These are phyloP conservation scores for Nephrocerus scutellatus DNA, from an alignment of 2,888 invertebrate genomes.

Conservation along the genomic window DNA sequence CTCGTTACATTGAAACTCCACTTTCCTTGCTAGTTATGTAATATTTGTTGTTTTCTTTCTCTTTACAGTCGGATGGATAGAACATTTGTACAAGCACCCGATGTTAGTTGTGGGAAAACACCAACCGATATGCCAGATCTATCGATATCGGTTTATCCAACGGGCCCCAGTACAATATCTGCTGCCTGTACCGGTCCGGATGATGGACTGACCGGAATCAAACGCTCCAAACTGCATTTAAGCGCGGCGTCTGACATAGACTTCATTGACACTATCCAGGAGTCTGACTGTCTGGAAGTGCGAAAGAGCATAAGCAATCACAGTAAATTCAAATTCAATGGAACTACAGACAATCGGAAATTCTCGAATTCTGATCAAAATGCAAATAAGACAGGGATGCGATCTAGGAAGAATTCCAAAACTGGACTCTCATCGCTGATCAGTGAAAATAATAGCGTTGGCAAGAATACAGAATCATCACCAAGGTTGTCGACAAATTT, in stretches of 20 bases:
- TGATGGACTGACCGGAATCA: slow-evolving; percentile 69
- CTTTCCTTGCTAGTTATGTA: no score
- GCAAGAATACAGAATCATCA: neutral
- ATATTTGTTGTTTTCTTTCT: slow-evolving; percentile 8
- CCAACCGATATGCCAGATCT: slow-evolving; percentile 65
- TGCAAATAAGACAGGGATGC: slow-evolving; percentile 33
- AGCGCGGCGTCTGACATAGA: slow-evolving; percentile 61
- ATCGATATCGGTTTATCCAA: slow-evolving; percentile 50
- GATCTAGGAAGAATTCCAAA: slow-evolving; percentile 44
- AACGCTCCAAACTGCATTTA: slow-evolving; percentile 58
- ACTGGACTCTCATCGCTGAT: slow-evolving; percentile 22
- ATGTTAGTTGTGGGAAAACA: slow-evolving; percentile 61
- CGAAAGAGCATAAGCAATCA: slow-evolving; percentile 40
- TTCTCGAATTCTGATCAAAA: slow-evolving; percentile 31
- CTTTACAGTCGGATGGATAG: slow-evolving; percentile 44
- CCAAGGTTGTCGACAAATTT: no score
- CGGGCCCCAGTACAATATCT: slow-evolving; percentile 54
- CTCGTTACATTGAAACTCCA: no score
- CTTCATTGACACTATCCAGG: slow-evolving; percentile 58
- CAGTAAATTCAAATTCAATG: slow-evolving; percentile 36
- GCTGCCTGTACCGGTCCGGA: slow-evolving; percentile 77
- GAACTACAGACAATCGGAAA: slow-evolving; percentile 20
- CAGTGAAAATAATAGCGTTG: slow-evolving; percentile 1
- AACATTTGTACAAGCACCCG: slow-evolving; percentile 38
- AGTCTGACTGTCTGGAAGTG: slow-evolving; percentile 41